A percentile compares a stretch with the other conserved stretches of the same genome.
Conservation (phyloP, 2,797 vertebrate genomes). For the Enteromius thamalakanensis region DNA sequence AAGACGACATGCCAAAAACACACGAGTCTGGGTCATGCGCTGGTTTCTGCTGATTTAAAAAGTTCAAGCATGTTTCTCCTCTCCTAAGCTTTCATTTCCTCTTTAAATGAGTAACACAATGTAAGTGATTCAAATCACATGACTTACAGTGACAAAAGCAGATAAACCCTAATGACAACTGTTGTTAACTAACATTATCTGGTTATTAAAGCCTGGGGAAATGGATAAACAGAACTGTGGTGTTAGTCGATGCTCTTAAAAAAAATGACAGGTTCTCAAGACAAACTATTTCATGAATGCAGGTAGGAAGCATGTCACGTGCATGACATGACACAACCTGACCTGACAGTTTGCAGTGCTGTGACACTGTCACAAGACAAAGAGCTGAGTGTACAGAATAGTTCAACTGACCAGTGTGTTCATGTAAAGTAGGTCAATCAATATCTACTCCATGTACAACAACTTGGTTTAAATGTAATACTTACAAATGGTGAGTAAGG, state of each 20-base stretch:
- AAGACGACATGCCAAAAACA: background rate
- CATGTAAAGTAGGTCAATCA: background rate
- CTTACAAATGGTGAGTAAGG: conserved; percentile 96
- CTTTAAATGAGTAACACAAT: conserved; percentile 38
- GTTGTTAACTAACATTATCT: background rate
- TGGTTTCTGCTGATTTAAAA: conserved; percentile 57
- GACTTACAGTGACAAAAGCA: background rate
- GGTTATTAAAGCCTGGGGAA: background rate
- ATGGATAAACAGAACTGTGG: background rate
- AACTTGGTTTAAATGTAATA: conserved; percentile 56
- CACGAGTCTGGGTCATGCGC: background rate
- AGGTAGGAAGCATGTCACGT: background rate
- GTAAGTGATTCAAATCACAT: conserved; percentile 40
- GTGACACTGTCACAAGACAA: background rate
- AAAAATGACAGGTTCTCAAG: background rate
- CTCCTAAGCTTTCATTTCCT: conserved; percentile 25
- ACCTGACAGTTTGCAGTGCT: background rate
- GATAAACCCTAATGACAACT: background rate
- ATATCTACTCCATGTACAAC: background rate
- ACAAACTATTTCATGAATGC: background rate
- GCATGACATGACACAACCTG: background rate
- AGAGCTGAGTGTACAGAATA: background rate
- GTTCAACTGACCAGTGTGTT: background rate
- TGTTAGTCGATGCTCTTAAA: background rate
- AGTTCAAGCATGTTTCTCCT: background rate